Percentiles rank a stretch among this genome's conserved stretches.
These are phyloP conservation scores for Aphelenchoides bicaudatus DNA, from an alignment of 2,888 invertebrate species.

Conservation along the genomic window DNA sequence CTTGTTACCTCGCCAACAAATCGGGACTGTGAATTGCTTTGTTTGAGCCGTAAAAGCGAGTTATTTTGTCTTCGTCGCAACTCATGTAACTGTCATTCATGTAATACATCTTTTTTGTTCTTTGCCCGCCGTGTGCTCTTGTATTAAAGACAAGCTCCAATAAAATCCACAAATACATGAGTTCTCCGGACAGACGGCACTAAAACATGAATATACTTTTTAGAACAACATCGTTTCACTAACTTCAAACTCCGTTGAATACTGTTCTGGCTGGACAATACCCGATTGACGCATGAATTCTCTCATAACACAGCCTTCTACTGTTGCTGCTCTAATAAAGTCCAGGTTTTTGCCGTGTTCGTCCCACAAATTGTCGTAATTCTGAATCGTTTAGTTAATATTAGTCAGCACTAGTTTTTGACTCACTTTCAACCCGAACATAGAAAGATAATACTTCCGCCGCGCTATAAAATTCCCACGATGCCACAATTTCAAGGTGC, in stretches of 20 bases:
- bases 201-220: too few relatives aligned
- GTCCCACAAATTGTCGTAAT: constrained; percentile 9
- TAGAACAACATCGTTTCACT: too few relatives aligned
- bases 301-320: constrained; percentile 1
- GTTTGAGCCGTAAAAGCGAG: neutral
- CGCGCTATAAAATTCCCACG: constrained; percentile 7
- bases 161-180: constrained; percentile 5
- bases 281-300: constrained; percentile 5
- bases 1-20: constrained; percentile 4
- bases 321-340: neutral
- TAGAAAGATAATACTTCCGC: neutral
- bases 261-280: neutral
- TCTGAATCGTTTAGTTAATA: neutral
- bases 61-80: constrained; percentile 1
- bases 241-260: neutral
- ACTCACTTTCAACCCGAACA: constrained; percentile 3
- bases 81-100: neutral
- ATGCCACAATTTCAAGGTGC: neutral
- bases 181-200: neutral
- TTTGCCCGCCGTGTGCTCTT: constrained; percentile 1
- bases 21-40: neutral
- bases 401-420: too few relatives aligned
- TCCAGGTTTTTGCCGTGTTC: neutral
- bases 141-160: constrained; percentile 9
- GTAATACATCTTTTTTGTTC: neutral